Evolutionary conservation across 2,797 vertebrate genomes (phyloP), one percentile per base, ranked within the genome.

Genomic region (Eleutherodactylus coqui): DNA sequence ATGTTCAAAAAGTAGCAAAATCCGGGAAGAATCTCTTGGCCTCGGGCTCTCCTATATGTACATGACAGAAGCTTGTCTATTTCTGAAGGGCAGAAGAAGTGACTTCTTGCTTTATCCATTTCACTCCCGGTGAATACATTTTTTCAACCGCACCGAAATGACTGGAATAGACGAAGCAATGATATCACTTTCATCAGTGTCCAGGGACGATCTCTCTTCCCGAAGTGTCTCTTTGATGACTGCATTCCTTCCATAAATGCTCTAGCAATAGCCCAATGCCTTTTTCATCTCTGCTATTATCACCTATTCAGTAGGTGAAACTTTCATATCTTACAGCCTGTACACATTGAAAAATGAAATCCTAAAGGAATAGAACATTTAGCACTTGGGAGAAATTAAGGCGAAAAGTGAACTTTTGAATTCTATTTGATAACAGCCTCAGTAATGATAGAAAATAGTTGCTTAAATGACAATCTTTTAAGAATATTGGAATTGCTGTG

Each of bases 91-190:
- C 38, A 84, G 53, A 67, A 34, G 5, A 36, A 36, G 32, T 60
- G 34, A 41, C 27, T 55, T 49, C 43, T 45, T 92, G 90, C 92
- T 92, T 92, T 94, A 93, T 93, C 60, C 91, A 91, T 90, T 92
- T 90, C 89, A 91, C 91, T 94, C 92, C 91, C 89, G 93, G 91
- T 90, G 89, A 89, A 93, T 93, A 93, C 94, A 93, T 92, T 93
- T 77, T n/a, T 93, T 93, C 91, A 91, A 90, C 91, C 89, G 89
- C 90, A 89, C 92, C 91, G 92, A 92, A 93, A 92, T 90, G 91
- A 93, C 86, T 85, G 90, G 89, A 92, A 90, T 89, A 86, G 84
- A 86, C 92, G 89, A 93, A 92, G 91, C 89, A 90, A 89, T 89
- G 90, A 92, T 91, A 89, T 93, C 91, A 91, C 89, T 91, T 93